Conservation (phyloP, 1,140 invertebrate genomes). For the Drosophila tropicalis region DNA sequence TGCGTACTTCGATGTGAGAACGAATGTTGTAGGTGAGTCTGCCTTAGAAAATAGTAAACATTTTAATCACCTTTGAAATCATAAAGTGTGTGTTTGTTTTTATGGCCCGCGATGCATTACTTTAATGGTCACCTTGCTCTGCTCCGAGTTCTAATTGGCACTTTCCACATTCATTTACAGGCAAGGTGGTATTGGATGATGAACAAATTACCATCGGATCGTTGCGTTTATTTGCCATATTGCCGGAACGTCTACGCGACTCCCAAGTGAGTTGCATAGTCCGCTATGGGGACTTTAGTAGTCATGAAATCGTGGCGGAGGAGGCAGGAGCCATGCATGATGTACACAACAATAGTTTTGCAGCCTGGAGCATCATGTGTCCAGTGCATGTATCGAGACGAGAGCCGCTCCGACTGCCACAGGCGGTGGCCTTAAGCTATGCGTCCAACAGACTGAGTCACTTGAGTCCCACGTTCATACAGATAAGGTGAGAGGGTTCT, state of each 20-base stretch:
- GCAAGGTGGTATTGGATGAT: slow-evolving; percentile 51
- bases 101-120: neutral
- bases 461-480: slow-evolving; percentile 68
- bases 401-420: slow-evolving; percentile 53
- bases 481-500: slow-evolving; percentile 59
- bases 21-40: slow-evolving; percentile 66
- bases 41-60: too few relatives aligned
- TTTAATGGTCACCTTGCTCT: neutral
- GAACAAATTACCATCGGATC: slow-evolving; percentile 64
- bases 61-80: neutral
- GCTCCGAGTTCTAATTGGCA: neutral
- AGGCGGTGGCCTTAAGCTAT: slow-evolving; percentile 69
- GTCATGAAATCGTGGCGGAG: slow-evolving; percentile 60
- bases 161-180: slow-evolving; percentile 27
- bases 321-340: slow-evolving; percentile 70
- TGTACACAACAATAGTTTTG: slow-evolving; percentile 72
- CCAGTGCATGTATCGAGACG: slow-evolving; percentile 53
- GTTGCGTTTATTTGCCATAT: slow-evolving; percentile 69
- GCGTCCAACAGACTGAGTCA: slow-evolving; percentile 67
- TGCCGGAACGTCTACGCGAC: slow-evolving; percentile 61
- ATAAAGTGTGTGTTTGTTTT: neutral
- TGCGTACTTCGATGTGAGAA: slow-evolving; percentile 76
- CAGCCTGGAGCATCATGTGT: slow-evolving; percentile 76
- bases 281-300: slow-evolving; percentile 62
- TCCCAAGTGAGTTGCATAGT: slow-evolving; percentile 66